Conservation (phyloP, 2,113 vertebrate genomes). For the Percopsis transmontana region DNA sequence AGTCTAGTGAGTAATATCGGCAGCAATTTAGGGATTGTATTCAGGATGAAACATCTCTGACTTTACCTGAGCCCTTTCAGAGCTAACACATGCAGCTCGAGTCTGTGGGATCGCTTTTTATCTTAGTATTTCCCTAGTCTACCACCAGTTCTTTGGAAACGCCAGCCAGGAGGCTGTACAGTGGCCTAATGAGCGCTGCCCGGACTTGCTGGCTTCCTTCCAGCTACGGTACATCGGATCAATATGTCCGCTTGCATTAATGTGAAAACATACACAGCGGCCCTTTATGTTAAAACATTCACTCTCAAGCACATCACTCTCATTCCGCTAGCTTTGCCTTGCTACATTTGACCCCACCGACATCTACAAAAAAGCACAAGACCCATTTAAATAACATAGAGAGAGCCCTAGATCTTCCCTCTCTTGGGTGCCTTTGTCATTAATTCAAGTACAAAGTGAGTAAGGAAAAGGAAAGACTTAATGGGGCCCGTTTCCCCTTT, state of each 20-base stretch:
- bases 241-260: conserved; percentile 66
- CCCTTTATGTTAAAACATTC: conserved; percentile 56
- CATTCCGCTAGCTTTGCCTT: conserved; percentile 17
- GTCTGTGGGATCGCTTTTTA: conserved; percentile 1
- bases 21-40: background rate
- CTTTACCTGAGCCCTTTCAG: too few relatives aligned
- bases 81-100: background rate
- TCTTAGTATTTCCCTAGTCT: conserved; percentile 24
- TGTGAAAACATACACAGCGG: conserved; percentile 55
- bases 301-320: conserved; percentile 30
- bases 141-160: conserved; percentile 9
- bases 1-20: background rate
- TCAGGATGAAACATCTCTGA: too few relatives aligned
- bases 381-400: conserved; percentile 55
- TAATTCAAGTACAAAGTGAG: conserved; percentile 48
- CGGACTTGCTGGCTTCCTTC: conserved; percentile 54
- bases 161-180: conserved; percentile 1
- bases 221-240: conserved; percentile 56
- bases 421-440: conserved; percentile 35
- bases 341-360: conserved; percentile 16
- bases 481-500: conserved; percentile 16
- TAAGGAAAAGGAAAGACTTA: background rate
- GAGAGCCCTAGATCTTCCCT: conserved; percentile 23
- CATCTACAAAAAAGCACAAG: conserved; percentile 27
- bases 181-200: conserved; percentile 65